Evolutionary conservation across 2,888 invertebrate species (phyloP), one percentile per base, ranked within the genome.

Genomic region (Melinaea marsaeus): DNA sequence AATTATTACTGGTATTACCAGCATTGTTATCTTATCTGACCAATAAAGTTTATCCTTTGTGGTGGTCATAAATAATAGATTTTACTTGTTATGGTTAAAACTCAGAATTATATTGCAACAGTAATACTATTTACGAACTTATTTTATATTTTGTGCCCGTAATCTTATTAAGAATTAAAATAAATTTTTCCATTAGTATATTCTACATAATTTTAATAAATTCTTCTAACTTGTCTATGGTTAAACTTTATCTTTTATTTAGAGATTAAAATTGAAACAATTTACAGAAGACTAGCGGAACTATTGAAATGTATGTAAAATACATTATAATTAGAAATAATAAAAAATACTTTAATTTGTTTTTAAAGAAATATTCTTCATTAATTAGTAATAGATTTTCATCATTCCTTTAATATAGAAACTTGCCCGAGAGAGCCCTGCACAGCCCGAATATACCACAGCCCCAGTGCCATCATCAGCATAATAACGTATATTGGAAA

Each of bases 11-110:
- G 5, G 4, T 37, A 37, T 37, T 37, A 37, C 37, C 37, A 37
- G 37, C 7, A 37, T 37, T 37, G 37, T 37, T 37, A 7, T 37
- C 58, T 58, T 58, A 48, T 58, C 58, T 58, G 13, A 35, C 47
- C 58, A 58, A 58, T 58, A 58, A 58, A 58, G n/a, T 58, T 34
- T 58, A 58, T 58, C 58, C n/a, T 32, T 58, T 34, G 7, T 37
- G 22, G 22, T 22, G 37, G 7, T 37, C 37, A 58, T 47, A 37
- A 37, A 37, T 7, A 37, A 37, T 37, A 2, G 7, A 4, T 7
- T 7, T 37, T 6, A 37, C 37, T 37, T 37, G 4, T 37, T 22
- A 37, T 37, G 37, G 7, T 7, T 37, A 35, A 51, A 32, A 35
- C 58, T 35, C 46, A 37, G 7, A 37, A 37, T 37, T 22, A 37